Base-by-base conservation (phyloP, 2,797 vertebrate species). In the Syngnathus acus region DNA sequence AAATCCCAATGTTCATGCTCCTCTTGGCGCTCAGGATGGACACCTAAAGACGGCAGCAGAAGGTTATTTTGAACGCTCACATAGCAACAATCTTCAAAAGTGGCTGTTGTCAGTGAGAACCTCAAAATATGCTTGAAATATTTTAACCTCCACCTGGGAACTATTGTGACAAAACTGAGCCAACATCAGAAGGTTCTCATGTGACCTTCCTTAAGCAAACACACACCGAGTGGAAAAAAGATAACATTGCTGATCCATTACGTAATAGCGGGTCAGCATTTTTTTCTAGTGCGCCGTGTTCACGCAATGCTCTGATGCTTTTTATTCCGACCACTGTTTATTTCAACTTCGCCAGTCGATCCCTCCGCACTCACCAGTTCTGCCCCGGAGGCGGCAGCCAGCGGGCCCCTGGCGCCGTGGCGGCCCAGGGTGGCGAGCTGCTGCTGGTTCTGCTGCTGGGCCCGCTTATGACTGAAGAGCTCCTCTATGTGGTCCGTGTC, bases 1-100 rank as follows among this genome's bases (percentile, higher is more conserved):
- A 93, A 80, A 94, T 94, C 38, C 91, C 92, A 38, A 94, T 78
- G 72, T 93, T 93, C 89, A 94, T 92, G 76, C 89, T 93, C 66
- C 89, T 91, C 85, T 94, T 94, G 68, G 92, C 76, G 72, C 77
- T 86, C 60, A 94, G 87, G 71, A 94, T 85, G 64, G 86, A 84
- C 62, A 92, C 84, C 94, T 94, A 40, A 43, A 19, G 13, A 26
- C 45, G 13, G 39, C 11, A 60, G 26, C 26, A 14, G 13, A 13
- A 21, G 4, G 23, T 55, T 5, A 55, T 16, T 55, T 11, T 32
- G 1, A 51, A n/a, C 6, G 50, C 17, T 17, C 47, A 43, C 42
- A 14, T 5, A 6, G 17, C 16, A 14, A 17, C 14, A 17, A 5
- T 16, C 48, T 19, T 50, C 19, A n/a, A 50, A 50, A n/a, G 17